Evolutionary conservation across 2,888 invertebrate species (phyloP).

Genomic region (Piscicola geometra): DNA sequence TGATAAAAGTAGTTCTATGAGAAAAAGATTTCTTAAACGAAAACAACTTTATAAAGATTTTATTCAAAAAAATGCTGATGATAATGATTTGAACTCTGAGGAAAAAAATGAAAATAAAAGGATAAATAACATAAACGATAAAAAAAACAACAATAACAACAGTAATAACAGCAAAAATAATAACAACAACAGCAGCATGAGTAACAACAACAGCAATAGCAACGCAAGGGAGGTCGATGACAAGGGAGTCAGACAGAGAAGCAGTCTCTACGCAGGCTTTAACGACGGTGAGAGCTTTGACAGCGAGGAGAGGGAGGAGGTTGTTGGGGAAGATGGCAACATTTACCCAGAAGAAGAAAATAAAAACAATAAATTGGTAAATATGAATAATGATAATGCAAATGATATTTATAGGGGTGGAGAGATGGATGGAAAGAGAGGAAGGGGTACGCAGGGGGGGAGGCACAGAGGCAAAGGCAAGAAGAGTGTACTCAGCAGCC

Average conservation of each 20-base stretch:
- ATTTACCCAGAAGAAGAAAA: too few species aligned
- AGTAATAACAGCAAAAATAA: not conserved
- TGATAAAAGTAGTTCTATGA: too few species aligned
- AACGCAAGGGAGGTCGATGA: not conserved
- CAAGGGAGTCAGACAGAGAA: not conserved
- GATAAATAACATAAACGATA: not conserved
- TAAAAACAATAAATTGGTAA: too few species aligned
- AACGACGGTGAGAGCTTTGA: slow-evolving; percentile 11
- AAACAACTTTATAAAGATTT: not conserved
- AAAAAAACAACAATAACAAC: not conserved
- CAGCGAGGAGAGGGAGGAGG: slow-evolving; percentile 5
- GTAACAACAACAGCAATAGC: not conserved
- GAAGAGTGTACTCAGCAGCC: not conserved
- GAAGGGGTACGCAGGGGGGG: not conserved
- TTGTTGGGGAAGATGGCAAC: too few species aligned
- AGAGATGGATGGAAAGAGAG: too few species aligned
- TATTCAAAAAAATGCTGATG: not conserved
- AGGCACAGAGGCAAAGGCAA: not conserved
- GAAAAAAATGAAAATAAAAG: not conserved
- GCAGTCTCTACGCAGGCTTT: not conserved
- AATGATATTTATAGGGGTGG: too few species aligned
- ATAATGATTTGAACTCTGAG: not conserved
- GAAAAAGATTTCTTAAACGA: too few species aligned
- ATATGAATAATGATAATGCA: too few species aligned
- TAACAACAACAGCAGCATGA: not conserved